Base-by-base conservation (phyloP, 1,140 invertebrate genomes). In the Spodoptera frugiperda region DNA sequence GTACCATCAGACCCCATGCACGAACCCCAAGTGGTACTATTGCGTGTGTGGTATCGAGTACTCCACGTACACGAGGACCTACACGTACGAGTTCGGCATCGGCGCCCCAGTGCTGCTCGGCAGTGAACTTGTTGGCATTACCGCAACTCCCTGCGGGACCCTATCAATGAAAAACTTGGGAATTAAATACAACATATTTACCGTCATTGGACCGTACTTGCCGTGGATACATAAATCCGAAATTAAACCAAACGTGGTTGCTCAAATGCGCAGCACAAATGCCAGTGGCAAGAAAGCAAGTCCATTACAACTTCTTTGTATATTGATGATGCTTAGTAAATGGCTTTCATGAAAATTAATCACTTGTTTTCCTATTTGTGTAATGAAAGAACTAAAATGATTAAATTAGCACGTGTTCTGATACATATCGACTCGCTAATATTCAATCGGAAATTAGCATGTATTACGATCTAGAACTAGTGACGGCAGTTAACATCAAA, bases 11-110 rank as follows among this genome's bases (percentile, higher is more conserved):
- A 79, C 76, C 17, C 78, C 87, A 2, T 92, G 91, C 59, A 51
- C 74, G 11, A 90, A 90, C 81, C 85, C 88, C 3, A 89, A 84
- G 68, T 92, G 89, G 89, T 86, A 89, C 70, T 89, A 91, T 63
- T 91, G 89, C 61, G 74, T 91, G 59, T 92, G 89, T 78, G 89
- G 89, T 53, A 80, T 84, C 30, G 88, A 92, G 80, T 79, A 84
- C 19, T 70, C 77, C 9, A 51, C 67, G 21, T 51, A 72, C 5
- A 57, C 46, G n/a, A 77, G 55, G 55, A 85, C 81, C 3, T 83
- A 86, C 67, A 78, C 79, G 9, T 54, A 77, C n/a, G 61, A 82
- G 21, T 89, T 92, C 75, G 88, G 88, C 5, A 85, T 84, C 70
- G 91, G 89, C 30, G 87, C 79, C 0, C 88, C 89, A 0, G 82